Base-by-base conservation (phyloP, 64 coral and sea anemone genomes). In the Actinia equina region DNA sequence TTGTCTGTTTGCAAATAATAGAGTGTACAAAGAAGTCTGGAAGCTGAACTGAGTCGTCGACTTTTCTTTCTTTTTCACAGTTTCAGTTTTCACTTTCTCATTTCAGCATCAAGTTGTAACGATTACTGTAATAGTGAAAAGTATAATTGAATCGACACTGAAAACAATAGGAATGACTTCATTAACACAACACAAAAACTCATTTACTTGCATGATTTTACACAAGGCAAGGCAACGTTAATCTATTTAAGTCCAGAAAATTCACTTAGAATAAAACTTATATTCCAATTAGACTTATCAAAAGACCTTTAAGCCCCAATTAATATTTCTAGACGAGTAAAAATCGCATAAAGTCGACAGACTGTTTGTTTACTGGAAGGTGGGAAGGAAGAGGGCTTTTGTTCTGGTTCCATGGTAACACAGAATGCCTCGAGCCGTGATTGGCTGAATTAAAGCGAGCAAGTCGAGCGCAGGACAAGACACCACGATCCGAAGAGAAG, bases 321-420 rank as follows among this genome's bases (percentile, higher is more conserved):
- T 74, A 25, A 9, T 30, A 44, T 81, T 51, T 17, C 41, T 44
- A 20, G 22, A 81, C 78, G 42, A 44, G 78, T 81, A 81, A 81
- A 81, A 81, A 81, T 14, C 46, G 78, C 15, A 41, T 30, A 74
- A 41, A 41, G 26, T 41, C 12, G 69, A 74, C 69, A 27, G 30
- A 25, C 26, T 74, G 78, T 81, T 81, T 81, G 78, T 81, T 81
- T 81, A 81, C 27, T 81, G 78, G 15, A 49, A 81, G n/a, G 22
- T 17, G 78, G 27, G 78, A 52, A 49, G 42, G 78, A 81, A 81
- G 18, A 74, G 69, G 26, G 69, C 86, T 88, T 86, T 92, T 92
- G 86, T 92, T 92, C 82, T 79, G 89, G 77, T 85, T 46, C 89
- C 83, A 95, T 95, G 89, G 93, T 30, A 95, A 95, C 93, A 63